Conservation (phyloP, 2,797 vertebrate species). For the Jordanella pulchra region DNA sequence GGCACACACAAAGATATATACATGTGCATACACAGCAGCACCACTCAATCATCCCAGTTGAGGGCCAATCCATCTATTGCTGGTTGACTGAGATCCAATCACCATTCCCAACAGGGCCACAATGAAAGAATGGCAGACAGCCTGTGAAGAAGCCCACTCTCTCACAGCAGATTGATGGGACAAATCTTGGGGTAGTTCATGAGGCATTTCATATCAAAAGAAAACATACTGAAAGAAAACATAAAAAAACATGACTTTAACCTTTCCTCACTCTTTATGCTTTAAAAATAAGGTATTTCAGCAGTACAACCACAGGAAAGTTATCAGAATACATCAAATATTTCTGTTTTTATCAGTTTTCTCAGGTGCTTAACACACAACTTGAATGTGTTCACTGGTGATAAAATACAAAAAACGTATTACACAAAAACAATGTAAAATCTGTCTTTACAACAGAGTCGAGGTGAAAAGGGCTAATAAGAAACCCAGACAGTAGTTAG, state of each 20-base stretch:
- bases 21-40: slow-evolving; percentile 52
- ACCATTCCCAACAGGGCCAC: slow-evolving; percentile 72
- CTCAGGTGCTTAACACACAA: slow-evolving; percentile 20
- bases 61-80: slow-evolving; percentile 72
- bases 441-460: slow-evolving; percentile 3
- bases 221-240: slow-evolving; percentile 54
- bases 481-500: neutral
- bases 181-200: slow-evolving; percentile 60
- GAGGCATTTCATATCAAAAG: slow-evolving; percentile 51
- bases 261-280: slow-evolving; percentile 1
- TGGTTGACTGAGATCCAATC: slow-evolving; percentile 78
- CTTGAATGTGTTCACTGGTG: slow-evolving; percentile 46
- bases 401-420: slow-evolving; percentile 17
- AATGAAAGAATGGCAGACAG: slow-evolving; percentile 72
- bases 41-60: slow-evolving; percentile 67
- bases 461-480: neutral
- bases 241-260: slow-evolving; percentile 31
- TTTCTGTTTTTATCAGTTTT: slow-evolving; percentile 23
- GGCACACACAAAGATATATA: slow-evolving; percentile 49
- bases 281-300: slow-evolving; percentile 22
- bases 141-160: slow-evolving; percentile 63
- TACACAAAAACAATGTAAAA: slow-evolving; percentile 14
- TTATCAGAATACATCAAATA: slow-evolving; percentile 42
- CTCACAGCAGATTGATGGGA: slow-evolving; percentile 67
- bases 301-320: slow-evolving; percentile 37